Evolutionary conservation across 2,797 vertebrate species (phyloP).

Genomic region (Podarcis siculus): DNA sequence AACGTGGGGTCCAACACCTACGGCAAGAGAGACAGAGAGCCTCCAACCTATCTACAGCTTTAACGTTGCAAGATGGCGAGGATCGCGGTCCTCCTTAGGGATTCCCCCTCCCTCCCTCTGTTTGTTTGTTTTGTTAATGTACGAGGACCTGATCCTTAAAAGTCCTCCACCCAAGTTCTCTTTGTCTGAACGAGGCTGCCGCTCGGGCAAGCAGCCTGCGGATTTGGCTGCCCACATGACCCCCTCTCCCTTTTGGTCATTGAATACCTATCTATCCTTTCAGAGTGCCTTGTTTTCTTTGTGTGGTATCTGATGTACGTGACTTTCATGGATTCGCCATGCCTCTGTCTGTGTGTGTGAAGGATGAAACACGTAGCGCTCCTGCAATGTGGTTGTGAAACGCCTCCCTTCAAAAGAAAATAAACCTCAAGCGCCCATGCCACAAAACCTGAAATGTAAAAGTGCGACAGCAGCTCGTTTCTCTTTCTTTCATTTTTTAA

Average conservation of each 20-base stretch:
- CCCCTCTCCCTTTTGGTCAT: neutral
- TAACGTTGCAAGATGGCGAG: constrained; percentile 69
- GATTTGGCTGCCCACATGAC: neutral
- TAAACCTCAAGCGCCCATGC: neutral
- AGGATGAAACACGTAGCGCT: constrained; percentile 18
- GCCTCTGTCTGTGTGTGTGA: neutral
- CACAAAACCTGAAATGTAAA: constrained; percentile 20
- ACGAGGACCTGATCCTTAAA: neutral
- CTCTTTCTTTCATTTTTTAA: constrained; percentile 8
- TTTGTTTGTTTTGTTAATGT: constrained; percentile 5
- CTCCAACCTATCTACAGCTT: constrained; percentile 71
- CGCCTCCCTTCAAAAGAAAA: constrained; percentile 46
- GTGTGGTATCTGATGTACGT: neutral
- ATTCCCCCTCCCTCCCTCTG: neutral
- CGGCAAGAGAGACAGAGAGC: constrained; percentile 83
- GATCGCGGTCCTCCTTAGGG: neutral
- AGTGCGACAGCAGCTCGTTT: constrained; percentile 54
- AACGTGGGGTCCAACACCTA: constrained; percentile 90
- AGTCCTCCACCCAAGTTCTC: neutral
- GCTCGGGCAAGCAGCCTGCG: neutral
- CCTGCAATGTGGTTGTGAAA: constrained; percentile 45
- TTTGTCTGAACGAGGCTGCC: neutral
- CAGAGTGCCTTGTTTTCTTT: constrained; percentile 63
- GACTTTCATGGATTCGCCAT: constrained; percentile 12
- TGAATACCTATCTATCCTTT: constrained; percentile 47